Conservation (phyloP, 1,140 invertebrate genomes). For the Bombyx mori region ASM3026992v2 NC_085119.1:11654001-11654500, state of each 20-base stretch:
- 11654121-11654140: too few species aligned
- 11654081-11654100: neutral
- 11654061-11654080: too few species aligned
- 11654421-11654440: too few species aligned
- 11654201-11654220: conserved; percentile 35
- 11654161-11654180: conserved; percentile 41
- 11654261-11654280: conserved; percentile 10
- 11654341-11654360: too few species aligned
- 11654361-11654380: too few species aligned
- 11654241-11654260: conserved; percentile 12
- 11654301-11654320: too few species aligned
- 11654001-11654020: conserved; percentile 48
- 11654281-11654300: conserved; percentile 7
- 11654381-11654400: too few species aligned
- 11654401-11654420: too few species aligned
- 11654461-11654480: too few species aligned
- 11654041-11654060: conserved; percentile 21
- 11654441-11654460: too few species aligned
- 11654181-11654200: conserved; percentile 37
- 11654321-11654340: too few species aligned
- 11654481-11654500: too few species aligned
- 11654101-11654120: neutral
- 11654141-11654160: conserved; percentile 7
- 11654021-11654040: conserved; percentile 54
- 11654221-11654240: conserved; percentile 41